Evolutionary conservation across 2,888 invertebrate genomes (phyloP).

Genomic region (Leucophenga montana): DNA sequence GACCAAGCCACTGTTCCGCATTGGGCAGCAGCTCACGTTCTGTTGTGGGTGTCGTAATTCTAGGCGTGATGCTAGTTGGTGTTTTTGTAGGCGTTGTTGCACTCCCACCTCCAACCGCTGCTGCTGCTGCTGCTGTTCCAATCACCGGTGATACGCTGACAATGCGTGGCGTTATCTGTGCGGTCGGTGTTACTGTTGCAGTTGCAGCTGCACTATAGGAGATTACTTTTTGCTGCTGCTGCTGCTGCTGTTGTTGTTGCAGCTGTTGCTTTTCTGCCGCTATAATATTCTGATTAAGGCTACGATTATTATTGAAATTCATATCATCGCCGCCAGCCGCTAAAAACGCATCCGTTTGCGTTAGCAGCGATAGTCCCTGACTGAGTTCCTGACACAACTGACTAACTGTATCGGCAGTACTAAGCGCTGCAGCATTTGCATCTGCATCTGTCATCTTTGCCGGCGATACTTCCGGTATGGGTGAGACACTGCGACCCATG

Average conservation of each 20-base stretch:
- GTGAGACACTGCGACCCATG: slow-evolving; percentile 77
- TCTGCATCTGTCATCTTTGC: slow-evolving; percentile 64
- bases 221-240: slow-evolving; percentile 43
- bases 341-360: slow-evolving; percentile 75
- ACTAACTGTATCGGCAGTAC: slow-evolving; percentile 76
- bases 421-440: slow-evolving; percentile 59
- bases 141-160: slow-evolving; percentile 70
- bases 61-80: slow-evolving; percentile 15
- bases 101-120: slow-evolving; percentile 50
- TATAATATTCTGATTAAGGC: slow-evolving; percentile 75
- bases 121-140: slow-evolving; percentile 52
- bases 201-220: slow-evolving; percentile 50
- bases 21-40: slow-evolving; percentile 78
- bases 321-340: slow-evolving; percentile 72
- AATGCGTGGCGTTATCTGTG: slow-evolving; percentile 79
- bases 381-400: slow-evolving; percentile 85
- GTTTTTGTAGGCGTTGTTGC: slow-evolving; percentile 43
- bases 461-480: slow-evolving; percentile 85
- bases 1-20: slow-evolving; percentile 88
- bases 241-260: no score
- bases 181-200: slow-evolving; percentile 63
- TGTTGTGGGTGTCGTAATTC: slow-evolving; percentile 47
- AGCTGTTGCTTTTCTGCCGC: slow-evolving; percentile 66
- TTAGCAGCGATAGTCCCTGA: slow-evolving; percentile 79
- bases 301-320: slow-evolving; percentile 76